Evolutionary conservation across 2,888 invertebrate species (phyloP), one percentile per base, ranked within the genome.

Genomic region (Dilophus febrilis): DNA sequence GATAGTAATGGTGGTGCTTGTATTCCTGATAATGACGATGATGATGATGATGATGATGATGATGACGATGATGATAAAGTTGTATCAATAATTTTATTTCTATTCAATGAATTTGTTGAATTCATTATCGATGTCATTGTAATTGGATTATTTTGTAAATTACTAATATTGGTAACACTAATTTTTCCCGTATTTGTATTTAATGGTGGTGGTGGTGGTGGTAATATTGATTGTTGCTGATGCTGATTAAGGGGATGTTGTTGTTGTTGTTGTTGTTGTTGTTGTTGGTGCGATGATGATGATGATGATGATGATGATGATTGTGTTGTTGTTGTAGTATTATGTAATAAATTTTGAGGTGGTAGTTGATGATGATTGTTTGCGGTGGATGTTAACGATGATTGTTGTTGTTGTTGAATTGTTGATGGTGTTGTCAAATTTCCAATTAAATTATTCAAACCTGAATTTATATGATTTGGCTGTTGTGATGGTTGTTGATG

Each of bases 61-160:
- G 32, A 2, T 34, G 39, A 22, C 27, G 39, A n/a, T 34, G 39
- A 2, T 38, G 33, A 19, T 38, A 16, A n/a, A 8, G 22, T 22
- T 22, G 22, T 22, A 14, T 38, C 17, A 26, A 26, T 11, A 18
- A 38, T 22, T 29, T 26, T 28, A 37, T 28, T 28, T 17, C n/a
- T 37, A 16, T 17, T 37, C 10, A 28, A 17, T 37, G 37, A 17
- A 28, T 37, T 27, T 17, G 28, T 37, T 28, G 17, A 28, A 28
- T 37, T 37, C 17, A 28, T 27, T 28, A 27, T 17, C 28, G 37
- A 12, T 37, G 29, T 36, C 13, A 37, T 22, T 10, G 28, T 31
- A 47, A 49, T 56, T 55, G 22, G 54, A 50, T 14, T 66, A 52
- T 64, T 70, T 47, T 57, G 60, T 41, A 22, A 22, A 22, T 22